Base-by-base conservation (phyloP, 2,113 vertebrate species). In the Octodon degus region DNA sequence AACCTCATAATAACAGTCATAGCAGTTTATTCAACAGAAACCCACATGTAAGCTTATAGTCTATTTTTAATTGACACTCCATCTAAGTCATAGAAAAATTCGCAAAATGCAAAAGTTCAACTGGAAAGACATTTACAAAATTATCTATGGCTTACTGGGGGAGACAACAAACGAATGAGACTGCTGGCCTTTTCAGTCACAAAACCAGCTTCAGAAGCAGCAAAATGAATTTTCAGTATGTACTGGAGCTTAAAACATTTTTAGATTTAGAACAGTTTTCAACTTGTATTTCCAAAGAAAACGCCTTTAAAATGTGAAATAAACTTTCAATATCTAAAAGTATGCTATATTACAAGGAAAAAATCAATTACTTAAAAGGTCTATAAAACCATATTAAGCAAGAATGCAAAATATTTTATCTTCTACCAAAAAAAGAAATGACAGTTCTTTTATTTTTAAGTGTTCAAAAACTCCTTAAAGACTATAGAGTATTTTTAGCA, bases 1-100 rank as follows among this genome's bases (percentile, higher is more conserved):
- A 94, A 95, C 92, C 95, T 97, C 89, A 83, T 96, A 97, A 96
- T 92, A 89, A 93, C 83, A 95, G 93, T 97, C 96, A 97, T 76
- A 97, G 90, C 95, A 96, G 93, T 86, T 98, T 95, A 96, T 67
- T 94, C 96, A 98, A 87, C 67, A 97, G 80, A 74, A 94, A 97
- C 95, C 91, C 95, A 94, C 94, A 96, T 43, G 30, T 6, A 97
- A 95, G 50, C 94, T 97, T 96, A 91, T 37, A 94, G 6, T 17
- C 87, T 98, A 97, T 97, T 98, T 98, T 98, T 91, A 98, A 96
- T 97, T 97, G 90, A 97, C 95, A 91, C 10, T 89, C 97, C 74
- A 89, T 97, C 79, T 97, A 92, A 97, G 83, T 96, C 87, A 96
- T 8, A 93, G 70, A 77, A 96, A 96, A 98, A 95, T 86, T 94